Evolutionary conservation across 2,888 invertebrate genomes (phyloP), one percentile per base, ranked within the genome.

Genomic region (Calliscelio sp.): DNA sequence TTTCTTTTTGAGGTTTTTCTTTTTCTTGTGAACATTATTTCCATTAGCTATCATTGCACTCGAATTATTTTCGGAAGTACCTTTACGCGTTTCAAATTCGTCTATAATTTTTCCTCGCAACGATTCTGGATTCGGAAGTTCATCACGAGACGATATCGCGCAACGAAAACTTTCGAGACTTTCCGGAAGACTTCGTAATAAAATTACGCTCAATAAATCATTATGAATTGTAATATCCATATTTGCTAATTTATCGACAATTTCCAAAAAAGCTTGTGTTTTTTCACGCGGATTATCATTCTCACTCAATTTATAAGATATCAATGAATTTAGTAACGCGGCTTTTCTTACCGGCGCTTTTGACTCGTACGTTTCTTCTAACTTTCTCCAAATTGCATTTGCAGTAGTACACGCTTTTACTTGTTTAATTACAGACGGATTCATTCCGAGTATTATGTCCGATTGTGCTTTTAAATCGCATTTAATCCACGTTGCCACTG

Each of bases 141-240:
- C 38, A 14, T 59, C 59, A 14, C 59, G 35, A 20, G 38, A 35
- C 14, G 59, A 8, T 3, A 55, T 55, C 32, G 55, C 55, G 32
- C 55, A 55, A 6, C 28, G 59, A 20, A 59, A 59, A 14, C 38
- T 59, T 14, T 59, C 59, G 59, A 10, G 38, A 1, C 10, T 38
- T 2, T 59, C 38, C 2, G 59, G 25, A 2, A 59, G 22, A 11
- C 59, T 59, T 0, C 38, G 59, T 11, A 59, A 14, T 14, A 59
- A 10, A 20, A 59, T 59, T 1, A 38, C 38, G 6, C 24, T 38
- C 22, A 59, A 16, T 28, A 59, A 20, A 14, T 59, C 59, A 7
- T 59, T n/a, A 32, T 49, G 18, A 10, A 59, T n/a, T 11, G 18
- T 22, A 20, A 59, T 38, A 1, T 59, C 32, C 32, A 55, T 16